These are phyloP conservation scores for Magallana gigas DNA, from an alignment of 1,140 invertebrate species.

Conservation along the genomic window DNA sequence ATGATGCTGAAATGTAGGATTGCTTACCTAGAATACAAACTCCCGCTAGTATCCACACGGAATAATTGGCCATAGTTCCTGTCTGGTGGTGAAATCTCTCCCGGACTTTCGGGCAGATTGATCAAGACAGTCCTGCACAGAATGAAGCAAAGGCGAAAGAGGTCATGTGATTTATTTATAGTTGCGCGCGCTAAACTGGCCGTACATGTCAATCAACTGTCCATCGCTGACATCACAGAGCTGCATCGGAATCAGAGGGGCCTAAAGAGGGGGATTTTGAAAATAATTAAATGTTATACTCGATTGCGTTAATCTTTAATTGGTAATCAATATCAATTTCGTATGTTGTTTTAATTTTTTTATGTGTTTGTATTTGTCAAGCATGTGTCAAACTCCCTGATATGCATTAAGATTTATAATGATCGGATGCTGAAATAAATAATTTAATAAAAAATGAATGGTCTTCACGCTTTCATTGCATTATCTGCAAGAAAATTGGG, in stretches of 20 bases:
- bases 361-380: neutral
- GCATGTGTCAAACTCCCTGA: neutral
- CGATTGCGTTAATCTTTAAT: neutral
- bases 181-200: conserved; percentile 14
- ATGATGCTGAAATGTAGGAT: too few relatives aligned
- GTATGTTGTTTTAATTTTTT: neutral
- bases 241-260: neutral
- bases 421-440: neutral
- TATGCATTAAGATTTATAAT: neutral
- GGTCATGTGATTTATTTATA: conserved; percentile 31
- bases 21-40: neutral
- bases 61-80: neutral
- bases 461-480: too few relatives aligned
- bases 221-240: neutral
- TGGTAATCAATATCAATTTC: neutral
- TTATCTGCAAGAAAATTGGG: too few relatives aligned
- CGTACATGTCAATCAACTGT: conserved; percentile 17
- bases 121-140: conserved; percentile 2
- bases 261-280: neutral
- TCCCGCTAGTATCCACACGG: neutral
- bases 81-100: conserved; percentile 8
- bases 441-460: too few relatives aligned
- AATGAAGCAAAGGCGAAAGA: conserved; percentile 18
- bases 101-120: neutral
- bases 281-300: too few relatives aligned